Conservation (phyloP, 2,797 vertebrate species). For the Acipenser transmontanus region DNA sequence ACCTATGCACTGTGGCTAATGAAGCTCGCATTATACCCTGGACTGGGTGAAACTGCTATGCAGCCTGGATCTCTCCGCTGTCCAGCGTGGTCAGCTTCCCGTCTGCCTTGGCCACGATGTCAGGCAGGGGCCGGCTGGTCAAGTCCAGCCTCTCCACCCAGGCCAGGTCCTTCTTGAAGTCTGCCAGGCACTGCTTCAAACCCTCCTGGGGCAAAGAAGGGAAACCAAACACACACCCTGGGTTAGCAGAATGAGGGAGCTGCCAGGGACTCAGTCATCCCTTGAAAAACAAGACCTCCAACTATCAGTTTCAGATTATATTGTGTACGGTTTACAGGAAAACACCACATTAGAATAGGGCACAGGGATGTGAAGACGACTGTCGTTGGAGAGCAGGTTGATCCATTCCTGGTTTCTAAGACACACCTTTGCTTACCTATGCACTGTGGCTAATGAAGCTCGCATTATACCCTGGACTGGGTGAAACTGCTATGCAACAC, state of each 20-base stretch:
- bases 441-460: too few species aligned
- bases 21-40: too few species aligned
- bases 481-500: too few species aligned
- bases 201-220: conserved; percentile 58
- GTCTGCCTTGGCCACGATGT: conserved; percentile 38
- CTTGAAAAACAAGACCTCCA: not conserved
- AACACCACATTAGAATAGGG: not conserved
- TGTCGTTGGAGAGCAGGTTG: not conserved
- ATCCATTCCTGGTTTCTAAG: not conserved
- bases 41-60: too few species aligned
- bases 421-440: not conserved
- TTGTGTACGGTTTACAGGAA: not conserved
- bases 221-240: not conserved
- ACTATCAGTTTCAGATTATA: not conserved
- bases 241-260: not conserved
- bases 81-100: conserved; percentile 26
- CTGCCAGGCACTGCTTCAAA: conserved; percentile 71
- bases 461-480: too few species aligned
- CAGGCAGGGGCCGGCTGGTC: conserved; percentile 57
- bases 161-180: conserved; percentile 67
- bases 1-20: too few species aligned
- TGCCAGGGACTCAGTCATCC: conserved; percentile 8
- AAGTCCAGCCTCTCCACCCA: conserved; percentile 89
- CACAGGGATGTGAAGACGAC: not conserved
- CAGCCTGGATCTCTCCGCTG: conserved; percentile 58